phyloP scores from a whole-genome alignment of 2,888 invertebrate species.

The Camponotus fellah region DNA sequence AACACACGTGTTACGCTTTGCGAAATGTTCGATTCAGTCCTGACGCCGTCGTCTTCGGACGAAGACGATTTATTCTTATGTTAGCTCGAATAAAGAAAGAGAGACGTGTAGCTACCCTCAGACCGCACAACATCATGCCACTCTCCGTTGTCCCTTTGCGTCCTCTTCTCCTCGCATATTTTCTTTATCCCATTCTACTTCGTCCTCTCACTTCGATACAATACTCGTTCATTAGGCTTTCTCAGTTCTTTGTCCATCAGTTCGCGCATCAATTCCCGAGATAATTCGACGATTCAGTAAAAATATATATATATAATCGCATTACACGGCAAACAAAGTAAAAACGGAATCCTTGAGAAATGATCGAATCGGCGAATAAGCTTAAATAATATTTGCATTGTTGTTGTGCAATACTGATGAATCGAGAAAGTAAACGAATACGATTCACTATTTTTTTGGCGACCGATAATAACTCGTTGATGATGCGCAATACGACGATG shows the following conservation, averaged over 20 bases:
- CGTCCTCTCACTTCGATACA: conserved; percentile 20
- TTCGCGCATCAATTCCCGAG: conserved; percentile 59
- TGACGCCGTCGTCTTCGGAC: conserved; percentile 55
- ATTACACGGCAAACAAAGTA: conserved; percentile 44
- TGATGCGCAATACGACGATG: conserved; percentile 56
- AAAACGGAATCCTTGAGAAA: conserved; percentile 54
- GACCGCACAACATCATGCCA: conserved; percentile 82
- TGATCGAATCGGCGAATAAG: conserved; percentile 47
- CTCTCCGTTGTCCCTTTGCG: conserved; percentile 71
- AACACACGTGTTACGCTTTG: conserved; percentile 66
- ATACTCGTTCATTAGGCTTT: conserved; percentile 28
- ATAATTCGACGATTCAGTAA: conserved; percentile 45
- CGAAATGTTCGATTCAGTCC: conserved; percentile 68
- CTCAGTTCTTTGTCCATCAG: conserved; percentile 32
- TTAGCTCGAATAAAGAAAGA: conserved; percentile 52
- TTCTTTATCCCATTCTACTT: conserved; percentile 22
- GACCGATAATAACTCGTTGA: conserved; percentile 69
- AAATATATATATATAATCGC: conserved; percentile 40
- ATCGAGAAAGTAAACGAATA: conserved; percentile 55
- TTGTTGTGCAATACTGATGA: conserved; percentile 39
- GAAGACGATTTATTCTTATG: conserved; percentile 58
- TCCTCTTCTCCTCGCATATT: conserved; percentile 16
- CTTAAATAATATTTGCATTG: conserved; percentile 33
- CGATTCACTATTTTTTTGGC: conserved; percentile 43
- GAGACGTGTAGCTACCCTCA: conserved; percentile 85